Evolutionary conservation across 53 echinoderm and acorn worm species (phyloP).

Genomic region (Crossaster papposus): DNA sequence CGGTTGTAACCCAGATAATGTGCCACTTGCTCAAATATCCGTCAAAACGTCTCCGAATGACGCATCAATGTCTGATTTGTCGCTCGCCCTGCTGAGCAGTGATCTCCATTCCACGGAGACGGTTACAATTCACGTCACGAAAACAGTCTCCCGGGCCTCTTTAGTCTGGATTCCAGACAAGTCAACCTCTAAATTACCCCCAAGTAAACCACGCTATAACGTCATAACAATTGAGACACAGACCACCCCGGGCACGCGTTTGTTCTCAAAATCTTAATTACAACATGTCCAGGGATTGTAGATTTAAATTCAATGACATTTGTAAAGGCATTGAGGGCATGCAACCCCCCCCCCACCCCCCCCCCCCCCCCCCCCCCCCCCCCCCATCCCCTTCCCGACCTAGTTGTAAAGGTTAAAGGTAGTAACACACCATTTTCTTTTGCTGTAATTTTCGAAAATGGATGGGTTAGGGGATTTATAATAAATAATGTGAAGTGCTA

Average conservation of each 20-base stretch:
- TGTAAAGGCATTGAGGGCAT: background rate
- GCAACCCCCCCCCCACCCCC: too few relatives aligned
- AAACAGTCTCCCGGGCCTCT: background rate
- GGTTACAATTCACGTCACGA: background rate
- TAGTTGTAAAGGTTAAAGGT: too few relatives aligned
- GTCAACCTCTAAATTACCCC: background rate
- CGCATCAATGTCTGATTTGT: background rate
- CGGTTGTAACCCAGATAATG: background rate
- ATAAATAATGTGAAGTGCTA: too few relatives aligned
- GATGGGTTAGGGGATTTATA: too few relatives aligned
- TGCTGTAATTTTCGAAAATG: too few relatives aligned
- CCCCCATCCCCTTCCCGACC: too few relatives aligned
- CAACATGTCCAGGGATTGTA: background rate
- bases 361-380: too few relatives aligned
- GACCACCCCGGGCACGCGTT: background rate
- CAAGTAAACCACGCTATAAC: background rate
- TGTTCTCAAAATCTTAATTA: background rate
- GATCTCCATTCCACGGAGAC: background rate
- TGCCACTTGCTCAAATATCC: background rate
- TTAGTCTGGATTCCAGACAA: slow-evolving; percentile 11
- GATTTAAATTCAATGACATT: background rate
- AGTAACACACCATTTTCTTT: too few relatives aligned
- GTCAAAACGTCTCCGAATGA: background rate
- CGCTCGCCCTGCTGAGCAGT: background rate
- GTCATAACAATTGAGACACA: background rate